Evolutionary conservation across 2,797 vertebrate genomes (phyloP), one percentile per base, ranked within the genome.

Genomic region (Tenualosa thibaudeaui): DNA sequence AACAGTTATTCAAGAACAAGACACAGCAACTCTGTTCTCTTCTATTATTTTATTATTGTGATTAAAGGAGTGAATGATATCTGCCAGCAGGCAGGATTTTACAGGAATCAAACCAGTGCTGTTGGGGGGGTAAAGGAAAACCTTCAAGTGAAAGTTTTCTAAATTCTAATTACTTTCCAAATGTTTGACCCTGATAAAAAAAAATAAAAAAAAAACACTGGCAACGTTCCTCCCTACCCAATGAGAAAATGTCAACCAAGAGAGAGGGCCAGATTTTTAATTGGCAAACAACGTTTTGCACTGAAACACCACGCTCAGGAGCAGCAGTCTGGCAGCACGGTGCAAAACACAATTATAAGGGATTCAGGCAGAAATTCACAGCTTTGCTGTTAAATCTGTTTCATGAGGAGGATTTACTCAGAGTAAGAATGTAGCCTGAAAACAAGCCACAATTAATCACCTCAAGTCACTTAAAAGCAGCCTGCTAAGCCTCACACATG

Each of bases 401-500:
- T 90, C 87, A 89, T 86, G 87, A 87, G 84, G 83, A 81, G 88
- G 68, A 81, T 88, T 91, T 90, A 86, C 85, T 87, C 81, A 85
- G 81, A 88, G 83, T 82, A 81, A 85, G 78, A 87, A 84, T 86
- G 78, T 83, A 84, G 60, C 82, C 82, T 89, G 81, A 86, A 90
- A 90, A 87, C 81, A 84, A 86, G 88, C 83, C 89, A 86, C 84
- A 78, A 88, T 92, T 86, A 89, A 92, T 92, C 88, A 85, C 89
- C 7, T 81, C 82, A 84, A 86, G 89, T 92, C 83, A 89, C 78
- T 91, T 90, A 84, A 83, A 89, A 86, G 84, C 37, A 75, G 85
- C 88, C 84, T 86, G 75, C 86, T 85, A 90, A 90, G 88, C 90
- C 87, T 87, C 58, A 88, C 84, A 85, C 82, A 89, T 88, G 89